Percentiles rank a stretch among this genome's conserved stretches.
Evolutionary conservation across 2,888 invertebrate species (phyloP).

Genomic region (Drosophila demipolita): DNA sequence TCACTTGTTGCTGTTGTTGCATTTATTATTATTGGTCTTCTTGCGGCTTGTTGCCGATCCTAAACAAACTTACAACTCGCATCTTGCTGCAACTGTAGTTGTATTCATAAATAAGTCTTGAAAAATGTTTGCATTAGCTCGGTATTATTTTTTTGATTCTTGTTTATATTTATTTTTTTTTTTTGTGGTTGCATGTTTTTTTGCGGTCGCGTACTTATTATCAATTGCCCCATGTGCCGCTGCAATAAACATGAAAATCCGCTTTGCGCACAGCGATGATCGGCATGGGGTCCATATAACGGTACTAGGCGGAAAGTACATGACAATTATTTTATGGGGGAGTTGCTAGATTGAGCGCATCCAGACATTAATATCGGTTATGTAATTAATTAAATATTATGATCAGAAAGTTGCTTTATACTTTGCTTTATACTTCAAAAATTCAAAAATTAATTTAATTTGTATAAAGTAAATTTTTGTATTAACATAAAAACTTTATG

Average conservation of each 20-base stretch:
- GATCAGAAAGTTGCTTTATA: not conserved
- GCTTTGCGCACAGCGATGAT: slow-evolving; percentile 37
- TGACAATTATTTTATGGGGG: slow-evolving; percentile 25
- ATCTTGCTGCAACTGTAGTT: slow-evolving; percentile 52
- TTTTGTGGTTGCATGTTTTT: slow-evolving; percentile 15
- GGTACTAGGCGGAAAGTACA: slow-evolving; percentile 27
- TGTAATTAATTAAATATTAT: slow-evolving; percentile 3
- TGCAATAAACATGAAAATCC: slow-evolving; percentile 74
- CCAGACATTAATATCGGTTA: not conserved
- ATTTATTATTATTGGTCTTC: slow-evolving; percentile 46
- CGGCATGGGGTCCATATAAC: slow-evolving; percentile 49
- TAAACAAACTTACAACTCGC: slow-evolving; percentile 45
- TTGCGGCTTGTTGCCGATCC: slow-evolving; percentile 40
- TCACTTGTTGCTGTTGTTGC: slow-evolving; percentile 53
- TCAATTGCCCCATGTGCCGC: slow-evolving; percentile 65
- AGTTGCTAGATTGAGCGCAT: slow-evolving; percentile 23
- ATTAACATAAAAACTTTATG: not conserved
- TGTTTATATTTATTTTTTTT: not conserved
- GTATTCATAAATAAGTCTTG: slow-evolving; percentile 80
- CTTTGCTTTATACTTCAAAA: no score
- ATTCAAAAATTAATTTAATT: not conserved
- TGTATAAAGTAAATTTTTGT: not conserved
- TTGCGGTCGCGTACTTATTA: slow-evolving; percentile 69
- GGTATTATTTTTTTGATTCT: slow-evolving; percentile 14
- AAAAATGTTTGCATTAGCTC: slow-evolving; percentile 68